phyloP scores from a whole-genome alignment of 2,888 invertebrate species.

The Sipunculus nudus region DNA sequence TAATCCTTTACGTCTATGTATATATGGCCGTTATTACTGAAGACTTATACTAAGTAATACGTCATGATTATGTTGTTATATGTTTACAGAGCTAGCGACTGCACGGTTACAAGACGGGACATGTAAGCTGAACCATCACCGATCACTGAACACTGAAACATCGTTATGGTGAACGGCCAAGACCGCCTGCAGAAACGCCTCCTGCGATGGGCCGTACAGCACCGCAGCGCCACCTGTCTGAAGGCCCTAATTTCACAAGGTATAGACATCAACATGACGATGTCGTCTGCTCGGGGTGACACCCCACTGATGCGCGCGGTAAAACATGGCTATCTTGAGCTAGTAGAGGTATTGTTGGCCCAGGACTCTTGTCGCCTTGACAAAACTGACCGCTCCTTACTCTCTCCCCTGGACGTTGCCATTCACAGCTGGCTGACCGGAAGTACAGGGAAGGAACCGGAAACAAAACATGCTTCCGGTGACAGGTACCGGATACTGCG shows the following conservation, averaged over 20 bases:
- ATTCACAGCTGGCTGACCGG: slow-evolving; percentile 17
- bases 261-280: slow-evolving; percentile 16
- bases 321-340: slow-evolving; percentile 21
- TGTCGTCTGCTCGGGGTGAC: slow-evolving; percentile 16
- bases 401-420: slow-evolving; percentile 27
- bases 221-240: slow-evolving; percentile 8
- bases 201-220: slow-evolving; percentile 18
- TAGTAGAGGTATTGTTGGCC: slow-evolving; percentile 22
- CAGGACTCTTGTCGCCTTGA: slow-evolving; percentile 15
- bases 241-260: slow-evolving; percentile 8
- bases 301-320: slow-evolving; percentile 24
- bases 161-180: too few species aligned
- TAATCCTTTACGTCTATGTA: too few species aligned
- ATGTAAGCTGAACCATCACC: too few species aligned
- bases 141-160: too few species aligned
- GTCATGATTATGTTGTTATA: too few species aligned
- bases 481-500: slow-evolving; percentile 20
- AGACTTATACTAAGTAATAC: too few species aligned
- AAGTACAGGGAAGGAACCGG: neutral
- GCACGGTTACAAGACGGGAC: too few species aligned
- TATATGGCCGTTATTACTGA: too few species aligned
- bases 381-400: slow-evolving; percentile 8
- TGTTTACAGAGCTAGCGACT: too few species aligned
- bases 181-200: too few species aligned
- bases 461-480: neutral